phyloP scores from a whole-genome alignment of 2,888 invertebrate genomes.

The Chrysotoxum bicinctum region DNA sequence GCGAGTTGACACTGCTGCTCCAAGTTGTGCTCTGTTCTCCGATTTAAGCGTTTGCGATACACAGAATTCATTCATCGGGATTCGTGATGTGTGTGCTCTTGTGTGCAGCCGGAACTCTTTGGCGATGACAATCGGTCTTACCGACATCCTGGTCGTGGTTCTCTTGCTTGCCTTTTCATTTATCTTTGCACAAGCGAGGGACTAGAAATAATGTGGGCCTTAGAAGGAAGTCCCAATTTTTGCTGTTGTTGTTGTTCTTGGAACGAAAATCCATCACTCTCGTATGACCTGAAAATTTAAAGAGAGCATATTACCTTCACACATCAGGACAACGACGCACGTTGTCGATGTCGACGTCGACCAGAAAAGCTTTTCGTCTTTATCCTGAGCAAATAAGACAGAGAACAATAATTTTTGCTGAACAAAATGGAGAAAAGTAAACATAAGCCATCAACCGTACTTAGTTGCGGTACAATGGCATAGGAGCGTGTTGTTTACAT shows the following conservation, averaged over 20 bases:
- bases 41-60: constrained; percentile 33
- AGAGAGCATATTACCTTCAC: constrained; percentile 12
- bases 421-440: constrained; percentile 42
- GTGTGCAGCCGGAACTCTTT: constrained; percentile 38
- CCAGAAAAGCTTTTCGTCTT: constrained; percentile 10
- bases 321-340: not conserved
- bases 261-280: not conserved
- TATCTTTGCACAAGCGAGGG: constrained; percentile 40
- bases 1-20: constrained; percentile 2
- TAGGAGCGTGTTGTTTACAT: constrained; percentile 59
- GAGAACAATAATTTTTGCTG: constrained; percentile 41
- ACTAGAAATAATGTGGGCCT: constrained; percentile 14
- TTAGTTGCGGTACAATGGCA: constrained; percentile 53
- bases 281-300: constrained; percentile 64
- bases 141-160: constrained; percentile 32
- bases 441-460: constrained; percentile 49
- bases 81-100: constrained; percentile 8
- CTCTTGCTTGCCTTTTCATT: constrained; percentile 52
- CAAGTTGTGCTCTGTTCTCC: not conserved
- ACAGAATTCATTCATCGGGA: constrained; percentile 39
- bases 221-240: constrained; percentile 11
- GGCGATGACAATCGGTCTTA: constrained; percentile 45
- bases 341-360: not conserved
- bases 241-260: not conserved
- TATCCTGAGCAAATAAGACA: constrained; percentile 49